Evolutionary conservation across 2,888 invertebrate species (phyloP), one percentile per base, ranked within the genome.

Genomic region (Heliconius erato): DNA sequence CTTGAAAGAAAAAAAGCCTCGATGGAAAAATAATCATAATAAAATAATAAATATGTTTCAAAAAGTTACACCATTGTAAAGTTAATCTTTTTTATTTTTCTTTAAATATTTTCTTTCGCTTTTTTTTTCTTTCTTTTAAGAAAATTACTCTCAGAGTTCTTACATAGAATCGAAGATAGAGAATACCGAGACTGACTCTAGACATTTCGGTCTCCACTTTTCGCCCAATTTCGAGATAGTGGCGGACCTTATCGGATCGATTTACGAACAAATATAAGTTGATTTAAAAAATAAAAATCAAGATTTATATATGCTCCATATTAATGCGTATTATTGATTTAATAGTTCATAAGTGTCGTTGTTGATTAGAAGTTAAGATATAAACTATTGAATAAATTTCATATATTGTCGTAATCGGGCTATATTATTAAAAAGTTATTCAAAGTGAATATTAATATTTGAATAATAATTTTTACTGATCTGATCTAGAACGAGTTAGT

Each of bases 281-380:
- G 16, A 67, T 67, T n/a, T n/a, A 67, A 32, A 71, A 72, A 72
- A 72, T 26, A n/a, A 14, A 14, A 72, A 16, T 16, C 3, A n/a
- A 40, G 40, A 12, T n/a, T 14, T 72, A 72, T n/a, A 14, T 14
- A 54, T 23, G 26, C 44, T 72, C 16, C 40, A 71, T 71, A 71
- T 59, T 74, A 35, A 76, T 76, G 23, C 7, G 12, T 26, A 12
- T 40, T 63, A 76, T 63, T 63, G n/a, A 63, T 1, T 76, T 35
- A 35, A 32, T 76, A n/a, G n/a, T 40, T n/a, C 59, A 40, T 76
- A 63, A 76, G 63, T 76, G 76, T 76, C n/a, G 35, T 35, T 63
- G 14, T 76, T 35, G 35, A 63, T 35, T 74, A 74, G 23, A 63
- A 32, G 35, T 63, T 72, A 49, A 72, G n/a, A 40, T 40, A 76